Conservation (phyloP, 2,113 vertebrate genomes). For the Aspiorhynchus laticeps region DNA sequence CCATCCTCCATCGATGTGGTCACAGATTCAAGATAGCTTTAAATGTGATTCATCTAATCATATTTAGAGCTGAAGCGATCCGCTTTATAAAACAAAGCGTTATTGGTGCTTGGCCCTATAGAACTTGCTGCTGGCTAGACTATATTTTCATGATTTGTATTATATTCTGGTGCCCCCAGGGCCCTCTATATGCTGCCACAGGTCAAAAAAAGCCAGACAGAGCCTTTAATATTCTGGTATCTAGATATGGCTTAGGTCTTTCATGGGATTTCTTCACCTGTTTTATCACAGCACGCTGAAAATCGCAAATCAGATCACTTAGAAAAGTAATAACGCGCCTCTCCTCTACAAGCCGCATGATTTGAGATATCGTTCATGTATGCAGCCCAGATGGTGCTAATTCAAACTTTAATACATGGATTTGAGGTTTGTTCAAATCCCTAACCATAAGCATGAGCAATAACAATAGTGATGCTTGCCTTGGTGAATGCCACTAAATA, state of each 20-base stretch:
- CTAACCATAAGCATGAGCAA: background rate
- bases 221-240: conserved; percentile 5
- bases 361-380: background rate
- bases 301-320: conserved; percentile 19
- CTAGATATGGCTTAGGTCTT: background rate
- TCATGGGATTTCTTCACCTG: conserved; percentile 1
- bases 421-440: background rate
- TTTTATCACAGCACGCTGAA: background rate
- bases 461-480: background rate
- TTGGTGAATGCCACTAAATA: conserved; percentile 7
- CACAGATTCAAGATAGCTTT: background rate
- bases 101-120: background rate
- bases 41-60: background rate
- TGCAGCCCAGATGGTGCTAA: background rate
- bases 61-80: background rate
- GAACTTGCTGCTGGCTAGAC: background rate
- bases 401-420: background rate
- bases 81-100: background rate
- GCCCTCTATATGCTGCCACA: background rate
- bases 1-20: background rate
- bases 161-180: background rate
- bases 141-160: conserved; percentile 8
- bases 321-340: conserved; percentile 16
- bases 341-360: background rate
- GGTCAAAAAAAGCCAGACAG: background rate